Evolutionary conservation across 1,140 invertebrate species (phyloP), one percentile per base, ranked within the genome.

Genomic region (Drosophila simulans): DNA sequence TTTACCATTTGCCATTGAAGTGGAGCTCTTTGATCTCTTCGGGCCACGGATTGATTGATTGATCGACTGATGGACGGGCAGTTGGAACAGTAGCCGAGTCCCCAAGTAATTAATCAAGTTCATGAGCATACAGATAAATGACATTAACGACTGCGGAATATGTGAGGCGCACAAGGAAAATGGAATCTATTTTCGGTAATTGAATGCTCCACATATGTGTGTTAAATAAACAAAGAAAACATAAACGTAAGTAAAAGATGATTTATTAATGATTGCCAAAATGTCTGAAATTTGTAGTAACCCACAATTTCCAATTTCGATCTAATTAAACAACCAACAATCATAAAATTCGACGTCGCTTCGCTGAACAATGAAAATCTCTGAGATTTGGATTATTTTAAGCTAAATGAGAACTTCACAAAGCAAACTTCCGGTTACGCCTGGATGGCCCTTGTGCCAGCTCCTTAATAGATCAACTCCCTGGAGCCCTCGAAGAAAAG

Each of bases 11-110:
- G 82, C 74, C 69, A 60, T 78, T 52, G 55, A 57, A 70, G 59
- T 76, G 78, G 45, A 43, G 45, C 57, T 65, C 48, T 74, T 88
- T 88, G 81, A 88, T 88, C 76, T 68, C 52, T 22, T 40, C 49
- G 66, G 66, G 71, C 71, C 60, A 73, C 12, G 60, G 37, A 76
- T 76, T 74, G 71, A 74, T 74, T 74, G 71, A 74, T 70, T 57
- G 68, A 74, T 74, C 45, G 43, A 55, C 70, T 74, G 70, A 74
- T 75, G 59, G 71, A 74, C 43, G 72, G 59, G 27, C 59, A 37
- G 45, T 25, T 34, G 27, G 52, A 70, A 71, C 68, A 71, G 68
- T 71, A 71, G 68, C 68, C 37, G 40, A 37, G 25, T 48, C 35
- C 48, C 49, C 8, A 58, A 62, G 59, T 66, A 63, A 81, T 82